Base-by-base conservation (phyloP, 2,888 invertebrate genomes). In the Diaprepes abbreviatus region DNA sequence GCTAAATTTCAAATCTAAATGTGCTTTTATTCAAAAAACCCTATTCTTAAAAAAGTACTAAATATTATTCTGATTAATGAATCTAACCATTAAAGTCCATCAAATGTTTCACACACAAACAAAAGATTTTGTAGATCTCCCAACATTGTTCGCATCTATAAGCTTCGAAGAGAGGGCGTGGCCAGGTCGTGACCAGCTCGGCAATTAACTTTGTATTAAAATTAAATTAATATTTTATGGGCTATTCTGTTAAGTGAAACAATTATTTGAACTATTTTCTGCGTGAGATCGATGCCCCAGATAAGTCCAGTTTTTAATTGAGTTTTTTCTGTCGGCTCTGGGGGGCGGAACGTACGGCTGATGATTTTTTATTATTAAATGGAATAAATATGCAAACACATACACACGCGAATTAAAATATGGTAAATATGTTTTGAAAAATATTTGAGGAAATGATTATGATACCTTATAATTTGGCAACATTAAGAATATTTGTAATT, bases 211-310 rank as follows among this genome's bases (percentile, higher is more conserved):
- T 64, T 72, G 63, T 74, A 76, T 75, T 77, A 75, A 77, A 77
- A 78, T 78, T 78, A 74, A 78, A 78, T 78, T 76, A 78, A 76
- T 76, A 78, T 74, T 77, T 77, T 74, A 75, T 72, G 72, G 74
- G 70, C 75, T 65, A 75, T 75, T 74, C 75, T 70, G 71, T 71
- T 72, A 74, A 71, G 71, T 72, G 70, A 75, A 76, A 76, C 75
- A 74, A 75, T 75, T 74, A 76, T 75, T 75, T 73, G 74, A 70
- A 74, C 74, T 73, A 74, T 74, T 73, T 72, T 60, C 73, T 65
- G 71, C 73, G 73, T 71, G 75, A 74, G 76, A 74, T 74, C 74
- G 75, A 73, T 74, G 73, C 57, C 69, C 73, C 73, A 70, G 74
- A 76, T 75, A 73, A 74, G 60, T 70, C 48, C 50, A 12, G 17